Conservation (phyloP, 2,113 vertebrate genomes). For the Syngnathus typhle region DNA sequence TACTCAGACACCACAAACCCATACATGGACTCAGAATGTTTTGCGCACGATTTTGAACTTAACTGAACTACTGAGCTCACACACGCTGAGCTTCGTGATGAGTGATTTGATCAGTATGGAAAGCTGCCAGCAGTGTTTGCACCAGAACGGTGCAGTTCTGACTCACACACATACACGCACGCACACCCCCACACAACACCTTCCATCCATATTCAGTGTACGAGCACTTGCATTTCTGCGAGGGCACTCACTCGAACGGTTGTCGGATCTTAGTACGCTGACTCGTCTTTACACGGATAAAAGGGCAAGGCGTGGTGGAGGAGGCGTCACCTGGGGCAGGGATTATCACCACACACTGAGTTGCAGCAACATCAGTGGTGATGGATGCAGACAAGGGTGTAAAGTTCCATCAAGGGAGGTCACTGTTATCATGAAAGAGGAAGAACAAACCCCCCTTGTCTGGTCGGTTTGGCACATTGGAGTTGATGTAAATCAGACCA, state of each 20-base stretch:
- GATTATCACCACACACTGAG: slow-evolving; percentile 32
- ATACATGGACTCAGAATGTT: slow-evolving; percentile 1
- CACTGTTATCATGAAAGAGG: slow-evolving; percentile 30
- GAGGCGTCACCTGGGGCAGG: slow-evolving; percentile 39
- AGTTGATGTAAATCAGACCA: slow-evolving; percentile 11
- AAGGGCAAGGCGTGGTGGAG: slow-evolving; percentile 25
- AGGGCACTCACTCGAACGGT: slow-evolving; percentile 46
- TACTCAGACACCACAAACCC: slow-evolving; percentile 14
- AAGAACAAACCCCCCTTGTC: slow-evolving; percentile 18
- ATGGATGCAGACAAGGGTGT: slow-evolving; percentile 56
- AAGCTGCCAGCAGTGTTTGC: slow-evolving; percentile 58
- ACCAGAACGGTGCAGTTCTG: slow-evolving; percentile 22
- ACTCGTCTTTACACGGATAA: slow-evolving; percentile 49
- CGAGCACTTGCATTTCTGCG: slow-evolving; percentile 22
- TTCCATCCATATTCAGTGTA: slow-evolving; percentile 26
- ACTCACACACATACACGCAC: slow-evolving; percentile 22
- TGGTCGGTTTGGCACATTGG: slow-evolving; percentile 14
- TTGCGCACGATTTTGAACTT: slow-evolving; percentile 35
- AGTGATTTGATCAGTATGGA: slow-evolving; percentile 58
- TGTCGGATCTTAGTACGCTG: slow-evolving; percentile 37
- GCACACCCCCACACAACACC: slow-evolving; percentile 15
- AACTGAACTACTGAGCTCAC: slow-evolving; percentile 38
- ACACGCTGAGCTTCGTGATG: slow-evolving; percentile 32
- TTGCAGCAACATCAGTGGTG: slow-evolving; percentile 30
- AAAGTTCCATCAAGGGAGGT: slow-evolving; percentile 43